phyloP scores from a whole-genome alignment of 2,797 vertebrate species.

The Sebastes steindachneri region DNA sequence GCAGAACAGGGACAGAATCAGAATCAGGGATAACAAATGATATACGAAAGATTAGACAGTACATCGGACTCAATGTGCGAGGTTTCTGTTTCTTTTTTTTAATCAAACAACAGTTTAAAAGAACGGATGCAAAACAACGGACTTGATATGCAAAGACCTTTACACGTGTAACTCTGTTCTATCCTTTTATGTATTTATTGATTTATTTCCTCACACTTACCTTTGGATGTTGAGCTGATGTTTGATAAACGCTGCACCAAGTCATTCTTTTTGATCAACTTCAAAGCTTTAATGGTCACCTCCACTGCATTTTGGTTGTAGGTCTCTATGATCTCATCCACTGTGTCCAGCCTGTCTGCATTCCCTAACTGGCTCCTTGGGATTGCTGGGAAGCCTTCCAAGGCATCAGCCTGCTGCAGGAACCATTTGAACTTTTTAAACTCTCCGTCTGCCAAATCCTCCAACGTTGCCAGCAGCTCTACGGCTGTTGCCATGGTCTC shows the following conservation, averaged over 20 bases:
- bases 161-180: neutral
- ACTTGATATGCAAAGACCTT: fast-evolving
- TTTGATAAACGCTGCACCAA: neutral
- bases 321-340: constrained; percentile 4
- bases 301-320: neutral
- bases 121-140: no score
- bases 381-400: constrained; percentile 13
- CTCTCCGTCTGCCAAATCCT: constrained; percentile 11
- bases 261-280: constrained; percentile 3
- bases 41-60: no score
- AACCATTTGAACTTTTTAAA: constrained; percentile 26
- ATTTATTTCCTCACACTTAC: neutral
- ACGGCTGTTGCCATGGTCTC: neutral
- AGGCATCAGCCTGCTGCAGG: constrained; percentile 3
- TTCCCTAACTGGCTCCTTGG: neutral
- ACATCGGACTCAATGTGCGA: no score
- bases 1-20: no score
- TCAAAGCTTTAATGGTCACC: constrained; percentile 8
- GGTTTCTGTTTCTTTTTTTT: fast-evolving
- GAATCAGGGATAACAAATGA: no score
- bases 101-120: no score
- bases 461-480: constrained; percentile 9
- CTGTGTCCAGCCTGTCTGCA: constrained; percentile 15
- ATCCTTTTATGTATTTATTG: neutral
- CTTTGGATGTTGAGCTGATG: constrained; percentile 15